These are phyloP conservation scores for Phyllotreta striolata DNA, from an alignment of 2,888 invertebrate species.

Conservation along the genomic window DNA sequence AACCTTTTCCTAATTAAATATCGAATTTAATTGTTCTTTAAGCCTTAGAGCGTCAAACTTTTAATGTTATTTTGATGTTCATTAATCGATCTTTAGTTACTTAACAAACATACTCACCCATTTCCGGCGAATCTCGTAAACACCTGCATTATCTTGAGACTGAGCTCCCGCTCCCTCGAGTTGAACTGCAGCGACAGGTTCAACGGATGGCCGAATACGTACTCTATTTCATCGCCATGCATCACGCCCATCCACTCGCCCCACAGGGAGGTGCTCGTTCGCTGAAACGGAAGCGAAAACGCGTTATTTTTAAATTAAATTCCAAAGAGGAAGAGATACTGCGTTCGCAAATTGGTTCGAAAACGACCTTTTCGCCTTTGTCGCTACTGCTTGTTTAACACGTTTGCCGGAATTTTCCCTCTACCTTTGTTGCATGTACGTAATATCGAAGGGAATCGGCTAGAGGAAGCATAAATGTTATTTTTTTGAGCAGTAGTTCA, in stretches of 20 bases:
- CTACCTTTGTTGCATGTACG: too few relatives aligned
- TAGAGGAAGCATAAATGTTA: too few relatives aligned
- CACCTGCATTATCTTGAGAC: slow-evolving; percentile 89
- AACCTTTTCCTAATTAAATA: too few relatives aligned
- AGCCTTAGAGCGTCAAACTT: too few relatives aligned
- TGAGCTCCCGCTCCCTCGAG: slow-evolving; percentile 84
- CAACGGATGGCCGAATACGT: slow-evolving; percentile 95
- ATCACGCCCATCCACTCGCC: slow-evolving; percentile 99
- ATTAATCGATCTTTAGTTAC: too few relatives aligned
- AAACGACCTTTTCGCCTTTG: too few relatives aligned
- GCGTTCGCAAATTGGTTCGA: background rate
- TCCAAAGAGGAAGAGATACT: background rate
- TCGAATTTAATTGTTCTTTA: too few relatives aligned
- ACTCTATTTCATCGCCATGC: slow-evolving; percentile 98
- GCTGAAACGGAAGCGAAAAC: slow-evolving; percentile 67
- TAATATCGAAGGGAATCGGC: too few relatives aligned
- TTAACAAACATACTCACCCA: slow-evolving; percentile 77
- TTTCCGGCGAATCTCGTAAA: slow-evolving; percentile 93
- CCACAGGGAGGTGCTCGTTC: slow-evolving; percentile 93
- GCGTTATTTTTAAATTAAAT: background rate
- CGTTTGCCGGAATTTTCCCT: too few relatives aligned
- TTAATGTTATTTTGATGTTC: too few relatives aligned
- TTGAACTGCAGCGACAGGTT: slow-evolving; percentile 89
- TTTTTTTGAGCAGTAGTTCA: too few relatives aligned
- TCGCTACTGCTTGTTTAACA: too few relatives aligned